These are phyloP conservation scores for Myiozetetes cayanensis DNA, from an alignment of 2,113 vertebrate genomes.

Conservation along the genomic window DNA sequence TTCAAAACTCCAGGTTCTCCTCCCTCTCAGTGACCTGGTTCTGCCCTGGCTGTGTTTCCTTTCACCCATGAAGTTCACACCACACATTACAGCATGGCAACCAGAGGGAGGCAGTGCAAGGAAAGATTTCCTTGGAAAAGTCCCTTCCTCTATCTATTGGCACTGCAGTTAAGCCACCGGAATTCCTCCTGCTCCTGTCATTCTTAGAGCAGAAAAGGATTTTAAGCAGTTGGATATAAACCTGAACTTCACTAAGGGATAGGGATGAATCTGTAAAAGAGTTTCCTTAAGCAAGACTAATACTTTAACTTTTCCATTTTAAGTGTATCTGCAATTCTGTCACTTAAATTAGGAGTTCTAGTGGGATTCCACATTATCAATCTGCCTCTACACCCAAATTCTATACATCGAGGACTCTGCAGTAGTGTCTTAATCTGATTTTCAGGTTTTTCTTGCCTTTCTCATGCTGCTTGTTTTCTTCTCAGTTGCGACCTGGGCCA, in stretches of 20 bases:
- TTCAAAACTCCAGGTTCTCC: background rate
- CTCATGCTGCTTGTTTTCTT: background rate
- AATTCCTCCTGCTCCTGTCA: background rate
- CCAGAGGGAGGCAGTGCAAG: background rate
- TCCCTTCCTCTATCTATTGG: background rate
- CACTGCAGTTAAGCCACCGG: background rate
- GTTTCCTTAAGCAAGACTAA: background rate
- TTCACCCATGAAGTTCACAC: background rate
- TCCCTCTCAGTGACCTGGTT: background rate
- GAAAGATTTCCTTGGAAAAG: background rate
- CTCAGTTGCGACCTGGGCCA: background rate
- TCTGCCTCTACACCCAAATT: background rate
- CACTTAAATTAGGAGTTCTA: background rate
- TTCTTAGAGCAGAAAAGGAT: background rate
- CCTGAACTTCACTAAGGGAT: background rate
- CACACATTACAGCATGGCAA: fast-evolving
- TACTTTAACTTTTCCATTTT: background rate
- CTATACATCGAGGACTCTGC: background rate
- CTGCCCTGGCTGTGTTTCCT: background rate
- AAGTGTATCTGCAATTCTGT: background rate
- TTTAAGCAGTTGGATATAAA: background rate
- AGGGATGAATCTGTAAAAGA: background rate
- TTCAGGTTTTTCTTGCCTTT: background rate
- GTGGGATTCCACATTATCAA: background rate
- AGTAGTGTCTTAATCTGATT: background rate